These are phyloP conservation scores for Bergia sp. DNA, from an alignment of 92 coral and sea anemone species.

Conservation along the genomic window DNA sequence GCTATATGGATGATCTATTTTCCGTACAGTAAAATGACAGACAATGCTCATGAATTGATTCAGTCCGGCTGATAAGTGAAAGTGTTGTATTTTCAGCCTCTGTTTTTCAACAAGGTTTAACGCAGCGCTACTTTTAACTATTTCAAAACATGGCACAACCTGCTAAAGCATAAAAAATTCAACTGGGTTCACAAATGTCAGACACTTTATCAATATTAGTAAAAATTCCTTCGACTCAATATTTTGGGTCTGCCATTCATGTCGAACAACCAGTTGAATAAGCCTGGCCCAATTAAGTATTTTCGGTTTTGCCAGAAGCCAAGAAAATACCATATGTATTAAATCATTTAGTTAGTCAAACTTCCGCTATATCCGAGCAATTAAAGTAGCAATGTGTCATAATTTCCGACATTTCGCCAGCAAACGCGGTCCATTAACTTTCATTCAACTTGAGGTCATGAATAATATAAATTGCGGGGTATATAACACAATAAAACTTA, in stretches of 20 bases:
- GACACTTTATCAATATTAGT: neutral
- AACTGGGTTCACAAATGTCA: neutral
- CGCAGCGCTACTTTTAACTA: neutral
- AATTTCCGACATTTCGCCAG: slow-evolving; percentile 13
- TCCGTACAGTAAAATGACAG: neutral
- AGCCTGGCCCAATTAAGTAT: neutral
- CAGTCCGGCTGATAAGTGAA: neutral
- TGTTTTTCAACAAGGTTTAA: neutral
- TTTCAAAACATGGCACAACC: neutral
- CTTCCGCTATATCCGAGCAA: neutral
- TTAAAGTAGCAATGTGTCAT: neutral
- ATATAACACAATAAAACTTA: neutral
- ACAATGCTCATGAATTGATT: neutral
- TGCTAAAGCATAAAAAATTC: neutral
- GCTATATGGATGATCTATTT: neutral
- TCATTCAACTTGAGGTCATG: neutral
- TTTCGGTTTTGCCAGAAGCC: neutral
- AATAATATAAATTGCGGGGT: neutral
- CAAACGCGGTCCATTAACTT: neutral
- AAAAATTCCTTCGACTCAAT: neutral
- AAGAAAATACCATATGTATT: neutral
- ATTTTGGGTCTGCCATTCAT: neutral
- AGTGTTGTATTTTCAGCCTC: neutral
- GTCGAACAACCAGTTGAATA: neutral
- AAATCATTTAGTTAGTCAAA: neutral